These are phyloP conservation scores for Latrodectus hesperus DNA, from an alignment of 2,888 invertebrate species.

Conservation along the genomic window DNA sequence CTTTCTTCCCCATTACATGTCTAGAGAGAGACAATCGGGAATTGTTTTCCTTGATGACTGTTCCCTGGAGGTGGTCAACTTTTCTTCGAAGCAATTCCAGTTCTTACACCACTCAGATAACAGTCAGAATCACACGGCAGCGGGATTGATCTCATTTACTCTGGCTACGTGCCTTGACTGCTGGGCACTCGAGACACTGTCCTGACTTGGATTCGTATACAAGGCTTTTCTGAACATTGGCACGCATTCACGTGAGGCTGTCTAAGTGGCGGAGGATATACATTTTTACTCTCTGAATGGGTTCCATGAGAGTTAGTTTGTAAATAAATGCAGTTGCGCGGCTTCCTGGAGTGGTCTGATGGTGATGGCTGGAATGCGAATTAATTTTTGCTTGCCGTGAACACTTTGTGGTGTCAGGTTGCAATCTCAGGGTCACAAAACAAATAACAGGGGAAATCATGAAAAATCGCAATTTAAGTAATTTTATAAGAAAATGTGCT, in stretches of 20 bases:
- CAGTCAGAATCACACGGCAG: conserved; percentile 53
- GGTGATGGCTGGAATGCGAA: no score
- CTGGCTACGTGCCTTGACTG: conserved; percentile 43
- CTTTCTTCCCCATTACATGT: no score
- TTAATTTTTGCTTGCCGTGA: no score
- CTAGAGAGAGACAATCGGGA: not conserved
- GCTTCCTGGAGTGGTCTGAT: no score
- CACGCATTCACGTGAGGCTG: not conserved
- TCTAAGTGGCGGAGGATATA: not conserved
- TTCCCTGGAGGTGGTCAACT: conserved; percentile 15
- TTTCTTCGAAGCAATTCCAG: conserved; percentile 44
- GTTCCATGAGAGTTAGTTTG: conserved; percentile 15
- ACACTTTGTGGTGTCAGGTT: no score
- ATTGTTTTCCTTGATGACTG: conserved; percentile 55
- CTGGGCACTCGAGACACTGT: conserved; percentile 3
- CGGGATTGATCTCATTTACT: conserved; percentile 60
- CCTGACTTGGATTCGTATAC: not conserved
- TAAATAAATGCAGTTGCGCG: conserved; percentile 26
- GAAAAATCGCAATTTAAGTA: no score
- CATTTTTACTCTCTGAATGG: no score
- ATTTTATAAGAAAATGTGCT: no score
- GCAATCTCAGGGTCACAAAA: no score
- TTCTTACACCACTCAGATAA: conserved; percentile 26
- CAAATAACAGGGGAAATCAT: no score
- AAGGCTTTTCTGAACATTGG: not conserved